These are phyloP conservation scores for Spicauda simplicius DNA, from an alignment of 2,888 invertebrate species.

Conservation along the genomic window DNA sequence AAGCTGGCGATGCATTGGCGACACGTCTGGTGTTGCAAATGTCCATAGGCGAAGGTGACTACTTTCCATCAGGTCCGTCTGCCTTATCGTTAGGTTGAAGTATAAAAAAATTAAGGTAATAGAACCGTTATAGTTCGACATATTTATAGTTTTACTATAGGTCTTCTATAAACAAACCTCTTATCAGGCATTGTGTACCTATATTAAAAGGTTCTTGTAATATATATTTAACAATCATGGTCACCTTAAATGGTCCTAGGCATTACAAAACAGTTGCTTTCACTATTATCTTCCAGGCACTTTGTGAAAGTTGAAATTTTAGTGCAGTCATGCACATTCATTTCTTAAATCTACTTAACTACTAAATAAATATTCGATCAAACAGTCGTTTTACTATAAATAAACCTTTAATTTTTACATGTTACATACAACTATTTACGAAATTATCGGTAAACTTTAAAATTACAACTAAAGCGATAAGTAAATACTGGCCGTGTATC, in stretches of 20 bases:
- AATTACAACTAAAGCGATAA: background rate
- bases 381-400: background rate
- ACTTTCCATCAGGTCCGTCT: too few relatives aligned
- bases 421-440: background rate
- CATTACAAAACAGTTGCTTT: background rate
- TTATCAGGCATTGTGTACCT: too few relatives aligned
- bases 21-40: too few relatives aligned
- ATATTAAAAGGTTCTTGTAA: too few relatives aligned
- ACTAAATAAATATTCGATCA: background rate
- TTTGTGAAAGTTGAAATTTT: background rate
- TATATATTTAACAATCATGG: too few relatives aligned
- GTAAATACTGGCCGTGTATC: conserved; percentile 13
- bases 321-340: background rate
- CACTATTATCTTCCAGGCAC: background rate
- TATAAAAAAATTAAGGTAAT: too few relatives aligned
- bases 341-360: background rate
- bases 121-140: too few relatives aligned
- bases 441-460: background rate
- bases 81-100: too few relatives aligned
- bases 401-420: background rate
- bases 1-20: too few relatives aligned
- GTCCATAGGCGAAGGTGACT: too few relatives aligned
- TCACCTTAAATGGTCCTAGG: background rate
- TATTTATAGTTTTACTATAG: too few relatives aligned
- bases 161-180: too few relatives aligned